These are phyloP conservation scores for Augochlorella aurata DNA, from an alignment of 2,888 invertebrate species.

Conservation along the genomic window DNA sequence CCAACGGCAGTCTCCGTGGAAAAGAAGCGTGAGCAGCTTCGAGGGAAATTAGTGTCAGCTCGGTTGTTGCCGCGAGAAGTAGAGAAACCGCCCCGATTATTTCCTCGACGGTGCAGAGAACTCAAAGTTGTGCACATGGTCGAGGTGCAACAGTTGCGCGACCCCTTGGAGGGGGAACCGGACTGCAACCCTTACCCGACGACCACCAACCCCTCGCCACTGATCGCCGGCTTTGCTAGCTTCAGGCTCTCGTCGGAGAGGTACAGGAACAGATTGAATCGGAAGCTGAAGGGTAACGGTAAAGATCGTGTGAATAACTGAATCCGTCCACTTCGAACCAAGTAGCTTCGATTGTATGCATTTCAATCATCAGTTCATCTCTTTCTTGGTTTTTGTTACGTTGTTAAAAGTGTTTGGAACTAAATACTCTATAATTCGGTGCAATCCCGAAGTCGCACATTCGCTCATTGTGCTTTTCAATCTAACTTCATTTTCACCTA, in stretches of 20 bases:
- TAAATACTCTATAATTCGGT: too few relatives aligned
- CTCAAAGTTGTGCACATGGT: constrained; percentile 65
- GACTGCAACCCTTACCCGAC: constrained; percentile 61
- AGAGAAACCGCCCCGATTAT: constrained; percentile 28
- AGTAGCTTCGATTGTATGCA: neutral
- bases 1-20: constrained; percentile 49
- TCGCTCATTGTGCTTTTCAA: too few relatives aligned
- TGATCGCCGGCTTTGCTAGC: constrained; percentile 53
- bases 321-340: neutral
- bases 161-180: constrained; percentile 68
- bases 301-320: neutral
- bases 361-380: neutral
- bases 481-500: too few relatives aligned
- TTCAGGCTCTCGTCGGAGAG: constrained; percentile 71
- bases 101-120: neutral
- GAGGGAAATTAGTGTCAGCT: constrained; percentile 60
- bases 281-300: constrained; percentile 71
- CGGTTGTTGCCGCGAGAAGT: constrained; percentile 53
- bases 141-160: constrained; percentile 69
- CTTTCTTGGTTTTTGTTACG: neutral
- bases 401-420: too few relatives aligned
- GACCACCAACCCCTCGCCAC: constrained; percentile 55
- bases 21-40: constrained; percentile 49
- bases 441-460: too few relatives aligned
- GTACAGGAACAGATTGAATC: constrained; percentile 72